phyloP scores from a whole-genome alignment of 64 coral and sea anemone species.

The Trachythela sp. region DNA sequence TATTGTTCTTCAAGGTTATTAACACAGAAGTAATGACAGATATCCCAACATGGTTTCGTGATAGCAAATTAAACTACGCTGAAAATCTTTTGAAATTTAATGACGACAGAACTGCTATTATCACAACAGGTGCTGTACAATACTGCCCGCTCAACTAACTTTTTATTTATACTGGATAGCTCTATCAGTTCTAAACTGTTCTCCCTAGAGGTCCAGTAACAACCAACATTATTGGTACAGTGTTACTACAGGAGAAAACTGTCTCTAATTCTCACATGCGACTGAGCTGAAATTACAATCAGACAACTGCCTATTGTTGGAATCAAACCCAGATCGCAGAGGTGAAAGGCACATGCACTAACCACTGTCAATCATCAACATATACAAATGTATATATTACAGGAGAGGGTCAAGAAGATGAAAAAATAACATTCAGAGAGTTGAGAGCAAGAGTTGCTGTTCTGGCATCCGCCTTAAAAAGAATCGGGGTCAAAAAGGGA shows the following conservation, averaged over 20 bases:
- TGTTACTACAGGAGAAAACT: too few species aligned
- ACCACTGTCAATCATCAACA: neutral
- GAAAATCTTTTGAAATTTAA: slow-evolving; percentile 80
- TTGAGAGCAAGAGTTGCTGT: slow-evolving; percentile 62
- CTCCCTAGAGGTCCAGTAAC: too few species aligned
- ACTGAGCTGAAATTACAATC: neutral
- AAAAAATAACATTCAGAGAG: slow-evolving; percentile 63
- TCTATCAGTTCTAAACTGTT: too few species aligned
- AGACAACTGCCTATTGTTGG: too few species aligned
- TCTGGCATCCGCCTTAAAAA: slow-evolving; percentile 76
- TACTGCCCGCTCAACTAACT: too few species aligned
- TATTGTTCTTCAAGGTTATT: slow-evolving; percentile 54
- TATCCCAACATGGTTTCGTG: slow-evolving; percentile 88
- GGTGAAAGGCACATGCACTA: too few species aligned
- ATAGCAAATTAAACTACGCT: slow-evolving; percentile 81
- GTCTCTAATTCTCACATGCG: too few species aligned
- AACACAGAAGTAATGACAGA: slow-evolving; percentile 63
- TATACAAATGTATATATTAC: neutral
- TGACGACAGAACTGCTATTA: slow-evolving; percentile 68
- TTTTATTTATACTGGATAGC: too few species aligned
- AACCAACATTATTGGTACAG: too few species aligned
- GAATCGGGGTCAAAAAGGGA: slow-evolving; percentile 77
- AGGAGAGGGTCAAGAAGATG: slow-evolving; percentile 77
- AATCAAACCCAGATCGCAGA: too few species aligned
- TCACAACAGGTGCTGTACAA: slow-evolving; percentile 89